phyloP scores from a whole-genome alignment of 2,113 vertebrate species.

The Brienomyrus brachyistius region DNA sequence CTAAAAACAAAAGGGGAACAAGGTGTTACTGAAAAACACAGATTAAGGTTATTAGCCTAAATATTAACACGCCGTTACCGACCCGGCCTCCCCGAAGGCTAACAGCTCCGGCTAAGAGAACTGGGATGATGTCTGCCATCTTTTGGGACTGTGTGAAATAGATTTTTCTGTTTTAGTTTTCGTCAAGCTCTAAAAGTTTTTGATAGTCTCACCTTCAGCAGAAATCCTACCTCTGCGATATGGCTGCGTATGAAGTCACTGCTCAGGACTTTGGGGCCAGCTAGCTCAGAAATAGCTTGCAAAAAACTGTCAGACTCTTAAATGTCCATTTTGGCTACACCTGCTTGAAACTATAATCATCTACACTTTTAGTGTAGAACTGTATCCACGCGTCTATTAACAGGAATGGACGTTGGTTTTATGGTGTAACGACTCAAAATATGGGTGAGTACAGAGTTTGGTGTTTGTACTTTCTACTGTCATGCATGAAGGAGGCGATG shows the following conservation, averaged over 20 bases:
- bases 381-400: background rate
- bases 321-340: background rate
- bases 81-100: background rate
- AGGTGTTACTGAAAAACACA: background rate
- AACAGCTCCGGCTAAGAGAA: background rate
- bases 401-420: background rate
- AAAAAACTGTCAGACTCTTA: background rate
- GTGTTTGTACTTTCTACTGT: background rate
- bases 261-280: conserved; percentile 53
- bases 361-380: background rate
- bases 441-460: background rate
- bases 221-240: background rate
- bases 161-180: background rate
- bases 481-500: background rate
- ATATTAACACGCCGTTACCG: background rate
- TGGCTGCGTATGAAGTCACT: conserved; percentile 40
- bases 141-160: conserved; percentile 5
- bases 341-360: background rate
- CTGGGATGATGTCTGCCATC: background rate
- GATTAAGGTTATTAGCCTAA: background rate
- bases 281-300: conserved; percentile 30
- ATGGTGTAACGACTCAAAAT: background rate
- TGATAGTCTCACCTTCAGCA: background rate
- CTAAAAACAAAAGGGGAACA: background rate
- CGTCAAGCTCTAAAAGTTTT: background rate